Percentiles rank a stretch among this genome's conserved stretches.
Conservation (phyloP, 2,888 invertebrate species). For the Anodontia alba region DNA sequence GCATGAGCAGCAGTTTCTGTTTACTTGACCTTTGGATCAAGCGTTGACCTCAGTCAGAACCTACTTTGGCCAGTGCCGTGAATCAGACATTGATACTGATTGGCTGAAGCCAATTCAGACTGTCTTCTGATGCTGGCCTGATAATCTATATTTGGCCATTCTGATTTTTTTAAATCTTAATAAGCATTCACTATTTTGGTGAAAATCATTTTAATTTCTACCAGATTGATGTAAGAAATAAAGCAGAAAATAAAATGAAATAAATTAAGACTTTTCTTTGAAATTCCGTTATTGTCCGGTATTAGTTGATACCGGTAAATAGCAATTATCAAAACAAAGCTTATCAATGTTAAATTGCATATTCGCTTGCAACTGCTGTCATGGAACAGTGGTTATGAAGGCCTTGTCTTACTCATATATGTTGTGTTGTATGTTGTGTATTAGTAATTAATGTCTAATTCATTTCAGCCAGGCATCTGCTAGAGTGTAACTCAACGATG, state of each 20-base stretch:
- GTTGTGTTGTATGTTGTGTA: neutral
- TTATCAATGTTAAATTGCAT: neutral
- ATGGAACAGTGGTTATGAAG: neutral
- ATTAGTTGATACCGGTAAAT: neutral
- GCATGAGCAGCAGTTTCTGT: neutral
- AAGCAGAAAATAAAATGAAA: too few relatives aligned
- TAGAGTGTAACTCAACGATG: neutral
- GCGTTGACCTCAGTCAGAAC: neutral
- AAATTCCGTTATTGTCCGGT: neutral
- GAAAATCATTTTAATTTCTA: too few relatives aligned
- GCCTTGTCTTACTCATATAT: neutral
- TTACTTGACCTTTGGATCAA: neutral
- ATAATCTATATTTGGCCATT: too few relatives aligned
- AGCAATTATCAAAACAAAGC: neutral
- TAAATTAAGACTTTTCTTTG: neutral
- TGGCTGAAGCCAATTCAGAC: neutral
- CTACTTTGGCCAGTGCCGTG: neutral
- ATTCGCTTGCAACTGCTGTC: neutral
- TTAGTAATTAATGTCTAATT: neutral
- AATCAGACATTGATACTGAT: neutral
- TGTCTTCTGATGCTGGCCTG: neutral
- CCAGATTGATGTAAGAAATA: too few relatives aligned
- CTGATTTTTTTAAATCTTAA: neutral
- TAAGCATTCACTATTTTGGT: too few relatives aligned
- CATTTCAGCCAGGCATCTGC: neutral